Evolutionary conservation across 2,113 vertebrate species (phyloP), one percentile per base, ranked within the genome.

Genomic region (Henicopernis longicauda): DNA sequence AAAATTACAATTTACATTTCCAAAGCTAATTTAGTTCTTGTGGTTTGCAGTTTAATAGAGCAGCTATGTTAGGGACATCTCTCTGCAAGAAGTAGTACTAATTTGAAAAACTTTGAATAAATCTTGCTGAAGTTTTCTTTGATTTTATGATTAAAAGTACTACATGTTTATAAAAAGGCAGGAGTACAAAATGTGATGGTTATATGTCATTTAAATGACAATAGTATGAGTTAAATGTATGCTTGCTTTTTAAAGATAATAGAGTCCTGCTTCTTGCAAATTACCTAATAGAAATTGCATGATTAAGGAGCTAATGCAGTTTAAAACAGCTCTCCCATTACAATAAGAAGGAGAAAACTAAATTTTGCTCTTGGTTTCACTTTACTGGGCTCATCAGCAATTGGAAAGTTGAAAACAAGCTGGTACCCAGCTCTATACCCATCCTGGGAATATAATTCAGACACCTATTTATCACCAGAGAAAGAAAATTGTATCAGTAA

Each of bases 401-500:
- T 36, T 76, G 49, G 61, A 74, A 91, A 59, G 36, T 72, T 69
- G 89, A 77, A 92, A 95, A 73, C 16, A 70, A 73, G 71, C 50
- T 62, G 26, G 10, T 89, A 67, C 27, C 5, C 63, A 70, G 50
- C 38, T 88, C 54, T 79, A 4, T 72, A 73, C 27, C 40, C 59
- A 54, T 72, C n/a, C 61, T 63, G 55, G 52, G 58, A 89, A 20
- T 80, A 70, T 17, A 82, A 1, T 16, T 91, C 65, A 86, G 20
- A 57, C 22, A 86, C 54, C 67, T 94, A 49, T 93, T 97, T 90
- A 89, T 91, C 77, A 85, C 79, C 63, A 83, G 57, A 88, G 40
- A 58, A 96, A 32, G 32, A 95, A 97, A 97, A 96, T 52, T 89
- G 73, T 84, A 73, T 84, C 77, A 31, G 18, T 89, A 84, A 93